Evolutionary conservation across 1,140 invertebrate genomes (phyloP).

Genomic region (Bombus soroeensis): DNA sequence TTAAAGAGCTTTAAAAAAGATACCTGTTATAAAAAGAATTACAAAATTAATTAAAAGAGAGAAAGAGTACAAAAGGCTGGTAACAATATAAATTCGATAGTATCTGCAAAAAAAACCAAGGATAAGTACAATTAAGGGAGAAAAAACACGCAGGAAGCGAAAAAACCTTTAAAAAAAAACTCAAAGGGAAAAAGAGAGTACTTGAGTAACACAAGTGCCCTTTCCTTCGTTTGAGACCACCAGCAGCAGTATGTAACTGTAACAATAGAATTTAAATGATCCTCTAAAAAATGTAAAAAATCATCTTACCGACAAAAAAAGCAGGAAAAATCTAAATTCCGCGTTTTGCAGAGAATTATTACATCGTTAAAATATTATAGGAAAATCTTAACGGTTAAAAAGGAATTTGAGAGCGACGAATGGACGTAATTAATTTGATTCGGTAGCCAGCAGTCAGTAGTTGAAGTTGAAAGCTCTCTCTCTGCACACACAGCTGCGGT

Average conservation of each 20-base stretch:
- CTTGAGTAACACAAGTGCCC: not conserved
- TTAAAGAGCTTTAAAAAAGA: not conserved
- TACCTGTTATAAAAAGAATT: too few relatives aligned
- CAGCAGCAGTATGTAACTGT: not conserved
- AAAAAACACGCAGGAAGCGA: not conserved
- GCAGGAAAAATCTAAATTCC: not conserved
- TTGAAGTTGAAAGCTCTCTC: not conserved
- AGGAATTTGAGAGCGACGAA: not conserved
- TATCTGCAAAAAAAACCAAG: not conserved
- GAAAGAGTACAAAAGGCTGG: not conserved
- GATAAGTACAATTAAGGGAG: not conserved
- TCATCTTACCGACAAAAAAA: not conserved
- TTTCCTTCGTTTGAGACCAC: not conserved
- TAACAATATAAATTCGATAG: not conserved
- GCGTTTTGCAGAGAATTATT: not conserved
- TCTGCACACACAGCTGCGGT: too few relatives aligned
- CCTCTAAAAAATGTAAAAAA: not conserved
- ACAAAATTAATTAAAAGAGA: not conserved
- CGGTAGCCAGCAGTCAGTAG: too few relatives aligned
- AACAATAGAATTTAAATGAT: not conserved
- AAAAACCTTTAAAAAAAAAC: not conserved
- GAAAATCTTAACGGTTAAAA: not conserved
- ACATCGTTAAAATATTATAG: not conserved
- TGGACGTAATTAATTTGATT: conserved; percentile 25
- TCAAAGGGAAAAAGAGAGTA: not conserved